Evolutionary conservation across 23 tunicate genomes (phyloP).

Genomic region (Styela clava): DNA sequence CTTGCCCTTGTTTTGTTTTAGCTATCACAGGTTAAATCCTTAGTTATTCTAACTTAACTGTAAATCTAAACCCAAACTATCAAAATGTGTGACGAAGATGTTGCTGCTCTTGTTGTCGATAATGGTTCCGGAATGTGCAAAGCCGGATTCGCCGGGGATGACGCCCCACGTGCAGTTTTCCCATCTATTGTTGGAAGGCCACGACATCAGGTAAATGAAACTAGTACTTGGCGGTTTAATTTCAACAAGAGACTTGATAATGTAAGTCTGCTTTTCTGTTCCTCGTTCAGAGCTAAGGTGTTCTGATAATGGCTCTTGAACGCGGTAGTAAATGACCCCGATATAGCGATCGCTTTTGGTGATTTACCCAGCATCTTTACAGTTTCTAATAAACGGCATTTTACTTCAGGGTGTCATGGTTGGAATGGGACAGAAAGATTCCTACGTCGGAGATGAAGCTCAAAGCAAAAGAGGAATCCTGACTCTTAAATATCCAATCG

Average conservation of each 20-base stretch:
- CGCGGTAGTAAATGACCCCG: too few relatives aligned
- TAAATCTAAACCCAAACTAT: conserved; percentile 1
- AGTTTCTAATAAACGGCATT: too few relatives aligned
- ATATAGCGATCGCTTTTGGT: background rate
- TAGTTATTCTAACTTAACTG: conserved; percentile 13
- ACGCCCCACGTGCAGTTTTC: conserved; percentile 88
- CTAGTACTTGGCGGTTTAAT: background rate
- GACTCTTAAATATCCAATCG: conserved; percentile 92
- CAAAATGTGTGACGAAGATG: conserved; percentile 67
- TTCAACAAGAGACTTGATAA: background rate
- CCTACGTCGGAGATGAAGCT: conserved; percentile 99
- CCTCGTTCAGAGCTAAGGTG: background rate
- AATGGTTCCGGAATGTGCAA: conserved; percentile 95
- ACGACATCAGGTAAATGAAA: conserved; percentile 70
- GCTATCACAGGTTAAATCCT: background rate
- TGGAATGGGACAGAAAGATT: conserved; percentile 99
- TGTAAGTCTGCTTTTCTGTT: background rate
- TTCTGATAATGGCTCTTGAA: too few relatives aligned
- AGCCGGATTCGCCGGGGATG: conserved; percentile 91
- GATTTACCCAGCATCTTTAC: too few relatives aligned
- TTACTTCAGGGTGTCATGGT: conserved; percentile 95
- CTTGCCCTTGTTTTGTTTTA: background rate
- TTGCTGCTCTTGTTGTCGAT: conserved; percentile 83
- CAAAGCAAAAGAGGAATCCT: conserved; percentile 97
- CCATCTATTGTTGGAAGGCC: conserved; percentile 93